Evolutionary conservation across 2,113 vertebrate genomes (phyloP).

Genomic region (Nothoprocta pentlandii): DNA sequence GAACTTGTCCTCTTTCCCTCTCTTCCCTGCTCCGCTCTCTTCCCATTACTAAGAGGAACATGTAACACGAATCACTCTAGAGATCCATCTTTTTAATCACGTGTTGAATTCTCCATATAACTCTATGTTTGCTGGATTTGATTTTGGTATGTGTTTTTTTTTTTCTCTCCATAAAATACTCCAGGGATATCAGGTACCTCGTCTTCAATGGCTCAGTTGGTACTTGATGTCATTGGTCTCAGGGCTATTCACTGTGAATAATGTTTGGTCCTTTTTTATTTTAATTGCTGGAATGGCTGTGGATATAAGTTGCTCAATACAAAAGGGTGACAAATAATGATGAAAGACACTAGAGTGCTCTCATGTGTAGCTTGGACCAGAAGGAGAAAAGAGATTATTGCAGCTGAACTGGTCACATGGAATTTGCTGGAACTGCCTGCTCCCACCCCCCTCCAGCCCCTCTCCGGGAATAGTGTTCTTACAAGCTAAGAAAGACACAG

Average conservation of each 20-base stretch:
- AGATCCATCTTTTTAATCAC: slow-evolving; percentile 68
- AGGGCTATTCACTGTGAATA: slow-evolving; percentile 77
- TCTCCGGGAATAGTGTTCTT: slow-evolving; percentile 65
- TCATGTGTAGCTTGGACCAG: slow-evolving; percentile 85
- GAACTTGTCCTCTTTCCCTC: background rate
- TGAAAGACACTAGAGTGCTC: slow-evolving; percentile 87
- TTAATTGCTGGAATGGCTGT: slow-evolving; percentile 85
- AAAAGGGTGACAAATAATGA: slow-evolving; percentile 88
- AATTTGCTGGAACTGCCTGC: slow-evolving; percentile 77
- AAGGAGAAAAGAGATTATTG: slow-evolving; percentile 89
- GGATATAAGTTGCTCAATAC: slow-evolving; percentile 85
- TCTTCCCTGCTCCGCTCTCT: background rate
- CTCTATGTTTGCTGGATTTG: slow-evolving; percentile 52
- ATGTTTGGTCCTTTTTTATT: slow-evolving; percentile 82
- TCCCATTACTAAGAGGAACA: background rate
- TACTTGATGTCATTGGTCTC: slow-evolving; percentile 78
- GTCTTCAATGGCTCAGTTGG: slow-evolving; percentile 75
- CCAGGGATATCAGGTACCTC: slow-evolving; percentile 78
- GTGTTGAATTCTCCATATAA: slow-evolving; percentile 54
- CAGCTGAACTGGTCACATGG: slow-evolving; percentile 86
- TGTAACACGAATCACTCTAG: slow-evolving; percentile 27
- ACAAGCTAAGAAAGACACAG: slow-evolving; percentile 69
- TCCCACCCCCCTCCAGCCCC: slow-evolving; percentile 64
- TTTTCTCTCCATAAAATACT: slow-evolving; percentile 63
- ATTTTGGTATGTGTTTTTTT: slow-evolving; percentile 49